Evolutionary conservation across 2,797 vertebrate genomes (phyloP).

Genomic region (Lateolabrax maculatus): DNA sequence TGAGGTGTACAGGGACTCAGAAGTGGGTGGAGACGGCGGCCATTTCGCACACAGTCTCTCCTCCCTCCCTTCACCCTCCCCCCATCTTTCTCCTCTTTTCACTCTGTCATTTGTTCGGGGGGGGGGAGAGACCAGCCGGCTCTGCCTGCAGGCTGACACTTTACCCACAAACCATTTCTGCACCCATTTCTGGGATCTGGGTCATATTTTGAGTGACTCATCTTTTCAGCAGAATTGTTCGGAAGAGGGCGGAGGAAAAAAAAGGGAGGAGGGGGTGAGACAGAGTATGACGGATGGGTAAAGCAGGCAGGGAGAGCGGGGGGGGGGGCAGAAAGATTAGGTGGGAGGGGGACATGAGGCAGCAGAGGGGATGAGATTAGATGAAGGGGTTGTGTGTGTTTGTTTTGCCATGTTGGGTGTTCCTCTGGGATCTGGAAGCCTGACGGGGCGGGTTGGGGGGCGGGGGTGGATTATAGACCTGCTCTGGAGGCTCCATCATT

Average conservation of each 20-base stretch:
- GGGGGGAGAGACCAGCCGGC: conserved; percentile 9
- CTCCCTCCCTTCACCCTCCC: conserved; percentile 8
- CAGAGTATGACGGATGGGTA: conserved; percentile 10
- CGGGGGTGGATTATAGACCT: conserved; percentile 67
- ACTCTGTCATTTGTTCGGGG: conserved; percentile 24
- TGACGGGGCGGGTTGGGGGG: conserved; percentile 11
- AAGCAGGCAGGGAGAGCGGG: conserved; percentile 2
- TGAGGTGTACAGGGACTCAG: conserved; percentile 26
- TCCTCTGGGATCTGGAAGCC: conserved; percentile 67
- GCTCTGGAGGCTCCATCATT: conserved; percentile 70
- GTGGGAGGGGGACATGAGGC: conserved; percentile 16
- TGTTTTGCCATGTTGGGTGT: conserved; percentile 75
- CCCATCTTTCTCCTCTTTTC: background rate
- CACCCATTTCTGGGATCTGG: conserved; percentile 70
- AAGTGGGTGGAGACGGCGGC: conserved; percentile 64
- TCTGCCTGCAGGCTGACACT: conserved; percentile 51
- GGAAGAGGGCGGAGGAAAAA: background rate
- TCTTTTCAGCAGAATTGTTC: conserved; percentile 58
- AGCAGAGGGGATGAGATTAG: conserved; percentile 43
- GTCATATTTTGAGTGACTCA: conserved; percentile 78
- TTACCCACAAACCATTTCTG: conserved; percentile 75
- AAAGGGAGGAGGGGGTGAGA: background rate
- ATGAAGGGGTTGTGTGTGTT: conserved; percentile 57
- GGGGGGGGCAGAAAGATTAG: background rate
- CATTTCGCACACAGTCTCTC: conserved; percentile 60